Evolutionary conservation across 2,797 vertebrate genomes (phyloP).

Genomic region (Pelochelys cantorii): DNA sequence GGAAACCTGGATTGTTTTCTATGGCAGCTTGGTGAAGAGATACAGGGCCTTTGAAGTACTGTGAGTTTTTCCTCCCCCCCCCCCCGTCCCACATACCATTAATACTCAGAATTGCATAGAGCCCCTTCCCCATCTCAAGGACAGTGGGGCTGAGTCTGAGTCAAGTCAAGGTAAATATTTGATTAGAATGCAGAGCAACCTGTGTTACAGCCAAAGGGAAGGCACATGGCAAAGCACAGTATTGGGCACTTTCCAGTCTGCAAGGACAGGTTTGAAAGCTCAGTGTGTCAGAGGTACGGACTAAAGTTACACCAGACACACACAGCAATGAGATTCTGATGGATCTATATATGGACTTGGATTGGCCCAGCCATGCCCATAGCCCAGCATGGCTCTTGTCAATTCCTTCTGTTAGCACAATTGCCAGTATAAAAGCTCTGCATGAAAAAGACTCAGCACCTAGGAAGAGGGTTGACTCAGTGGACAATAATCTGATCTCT

Average conservation of each 20-base stretch:
- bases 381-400: rapidly evolving
- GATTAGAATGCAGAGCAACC: background rate
- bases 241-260: background rate
- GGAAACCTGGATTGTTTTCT: conserved; percentile 77
- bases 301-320: rapidly evolving
- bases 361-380: background rate
- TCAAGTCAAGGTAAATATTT: background rate
- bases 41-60: conserved; percentile 65
- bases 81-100: background rate
- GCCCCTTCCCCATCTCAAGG: rapidly evolving
- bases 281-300: background rate
- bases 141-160: rapidly evolving
- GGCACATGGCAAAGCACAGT: rapidly evolving
- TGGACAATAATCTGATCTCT: background rate
- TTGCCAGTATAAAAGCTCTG: rapidly evolving
- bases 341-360: background rate
- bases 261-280: background rate
- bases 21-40: conserved; percentile 63
- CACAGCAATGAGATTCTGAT: background rate
- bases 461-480: background rate
- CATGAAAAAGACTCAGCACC: background rate
- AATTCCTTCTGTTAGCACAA: background rate
- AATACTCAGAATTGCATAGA: rapidly evolving
- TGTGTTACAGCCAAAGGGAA: rapidly evolving
- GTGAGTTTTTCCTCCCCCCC: background rate